phyloP scores from a whole-genome alignment of 1,140 invertebrate species.

The Habropoda laboriosa region DNA sequence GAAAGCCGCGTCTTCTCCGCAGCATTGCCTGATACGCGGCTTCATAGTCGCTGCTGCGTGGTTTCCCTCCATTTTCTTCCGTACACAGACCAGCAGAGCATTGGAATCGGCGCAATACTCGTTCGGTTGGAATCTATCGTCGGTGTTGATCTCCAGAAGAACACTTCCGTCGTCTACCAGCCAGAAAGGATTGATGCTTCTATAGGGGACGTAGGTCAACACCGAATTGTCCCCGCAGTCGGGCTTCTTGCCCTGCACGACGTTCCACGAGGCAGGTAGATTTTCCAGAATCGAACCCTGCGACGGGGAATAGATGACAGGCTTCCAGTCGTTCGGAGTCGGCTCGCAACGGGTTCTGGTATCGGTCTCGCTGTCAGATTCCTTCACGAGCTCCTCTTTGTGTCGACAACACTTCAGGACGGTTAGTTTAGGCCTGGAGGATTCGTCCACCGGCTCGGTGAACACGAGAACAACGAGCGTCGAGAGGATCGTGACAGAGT shows the following conservation, averaged over 20 bases:
- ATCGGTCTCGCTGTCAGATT: conserved; percentile 33
- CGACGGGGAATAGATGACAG: conserved; percentile 82
- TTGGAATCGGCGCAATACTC: conserved; percentile 84
- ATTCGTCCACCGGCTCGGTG: conserved; percentile 16
- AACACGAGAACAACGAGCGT: not conserved
- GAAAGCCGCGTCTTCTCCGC: conserved; percentile 83
- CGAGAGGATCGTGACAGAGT: not conserved
- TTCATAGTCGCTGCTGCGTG: conserved; percentile 79
- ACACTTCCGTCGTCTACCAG: conserved; percentile 84
- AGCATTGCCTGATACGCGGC: conserved; percentile 81
- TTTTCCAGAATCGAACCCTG: conserved; percentile 66
- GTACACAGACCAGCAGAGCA: conserved; percentile 83
- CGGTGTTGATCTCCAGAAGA: conserved; percentile 75
- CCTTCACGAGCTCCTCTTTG: conserved; percentile 73
- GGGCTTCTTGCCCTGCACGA: conserved; percentile 73
- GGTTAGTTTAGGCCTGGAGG: conserved; percentile 53
- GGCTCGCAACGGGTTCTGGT: conserved; percentile 59
- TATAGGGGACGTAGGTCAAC: conserved; percentile 73
- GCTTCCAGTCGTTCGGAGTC: conserved; percentile 74
- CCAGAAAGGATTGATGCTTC: conserved; percentile 73
- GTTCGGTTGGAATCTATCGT: conserved; percentile 73
- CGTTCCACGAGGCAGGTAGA: conserved; percentile 80
- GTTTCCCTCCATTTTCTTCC: conserved; percentile 70
- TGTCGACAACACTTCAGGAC: conserved; percentile 83
- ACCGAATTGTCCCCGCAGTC: conserved; percentile 74